Conservation (phyloP, 2,888 invertebrate genomes). For the Bombylius major region DNA sequence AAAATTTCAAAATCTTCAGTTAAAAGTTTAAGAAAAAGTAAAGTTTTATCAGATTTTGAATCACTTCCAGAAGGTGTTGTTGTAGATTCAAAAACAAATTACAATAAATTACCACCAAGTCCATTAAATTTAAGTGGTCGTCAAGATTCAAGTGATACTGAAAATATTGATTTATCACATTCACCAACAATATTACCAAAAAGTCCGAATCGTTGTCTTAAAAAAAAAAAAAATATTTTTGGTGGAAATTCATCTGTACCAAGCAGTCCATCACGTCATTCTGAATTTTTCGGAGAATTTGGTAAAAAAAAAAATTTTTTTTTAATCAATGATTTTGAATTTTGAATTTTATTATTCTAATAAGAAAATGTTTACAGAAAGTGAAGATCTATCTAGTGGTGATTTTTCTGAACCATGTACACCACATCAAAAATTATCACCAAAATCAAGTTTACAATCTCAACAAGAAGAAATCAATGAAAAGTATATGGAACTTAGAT, state of each 20-base stretch:
- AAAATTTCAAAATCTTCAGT: slow-evolving; percentile 10
- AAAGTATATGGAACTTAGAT: slow-evolving; percentile 59
- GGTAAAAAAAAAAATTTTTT: slow-evolving; percentile 37
- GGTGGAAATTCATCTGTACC: slow-evolving; percentile 47
- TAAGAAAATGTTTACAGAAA: slow-evolving; percentile 21
- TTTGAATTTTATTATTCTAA: too few relatives aligned
- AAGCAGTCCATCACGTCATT: slow-evolving; percentile 53
- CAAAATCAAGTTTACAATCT: slow-evolving; percentile 25
- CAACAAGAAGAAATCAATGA: slow-evolving; percentile 54
- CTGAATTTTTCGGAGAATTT: slow-evolving; percentile 53
- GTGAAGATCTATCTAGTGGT: slow-evolving; percentile 37
- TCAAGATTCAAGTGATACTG: slow-evolving; percentile 33
- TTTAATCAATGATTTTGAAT: too few relatives aligned
- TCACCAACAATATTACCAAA: slow-evolving; percentile 39
- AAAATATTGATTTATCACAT: slow-evolving; percentile 24
- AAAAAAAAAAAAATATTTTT: slow-evolving; percentile 55
- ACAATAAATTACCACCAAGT: slow-evolving; percentile 29
- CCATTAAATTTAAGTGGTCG: slow-evolving; percentile 28
- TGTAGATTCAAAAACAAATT: slow-evolving; percentile 25
- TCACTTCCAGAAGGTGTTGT: slow-evolving; percentile 33
- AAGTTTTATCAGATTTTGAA: slow-evolving; percentile 28
- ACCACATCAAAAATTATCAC: slow-evolving; percentile 23
- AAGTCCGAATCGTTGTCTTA: slow-evolving; percentile 26
- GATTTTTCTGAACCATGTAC: slow-evolving; percentile 39
- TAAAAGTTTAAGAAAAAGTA: slow-evolving; percentile 16